Conservation (phyloP, 2,888 invertebrate species). For the Acanthosepion pharaonis region DNA sequence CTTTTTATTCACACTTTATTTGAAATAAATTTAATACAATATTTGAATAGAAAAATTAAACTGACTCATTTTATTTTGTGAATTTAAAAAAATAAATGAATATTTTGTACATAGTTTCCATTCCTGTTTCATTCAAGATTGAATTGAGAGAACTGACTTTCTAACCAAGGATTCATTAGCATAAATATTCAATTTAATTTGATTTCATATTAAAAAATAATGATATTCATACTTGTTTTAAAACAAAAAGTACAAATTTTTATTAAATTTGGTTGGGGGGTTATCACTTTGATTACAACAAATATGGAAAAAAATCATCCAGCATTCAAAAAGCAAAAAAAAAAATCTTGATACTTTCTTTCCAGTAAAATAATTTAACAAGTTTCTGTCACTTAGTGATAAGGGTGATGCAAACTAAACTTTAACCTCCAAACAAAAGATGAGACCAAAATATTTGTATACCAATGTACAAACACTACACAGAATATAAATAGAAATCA, state of each 20-base stretch:
- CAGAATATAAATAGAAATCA: not conserved
- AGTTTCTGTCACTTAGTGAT: not conserved
- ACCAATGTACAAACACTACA: not conserved
- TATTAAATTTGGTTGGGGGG: not conserved
- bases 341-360: not conserved
- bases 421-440: not conserved
- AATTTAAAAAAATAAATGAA: not conserved
- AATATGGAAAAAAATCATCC: not conserved
- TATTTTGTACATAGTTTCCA: no score
- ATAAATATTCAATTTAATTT: conserved; percentile 16
- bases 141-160: not conserved
- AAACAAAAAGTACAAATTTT: not conserved
- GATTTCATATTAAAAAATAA: not conserved
- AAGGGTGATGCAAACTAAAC: not conserved
- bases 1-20: not conserved
- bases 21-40: not conserved
- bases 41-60: not conserved
- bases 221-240: conserved; percentile 10
- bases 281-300: not conserved
- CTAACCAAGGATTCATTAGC: not conserved
- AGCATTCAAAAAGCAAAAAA: no score
- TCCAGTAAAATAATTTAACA: not conserved
- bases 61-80: not conserved
- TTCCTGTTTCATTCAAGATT: not conserved
- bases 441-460: not conserved